Evolutionary conservation across 2,113 vertebrate species (phyloP).

Genomic region (Misgurnus anguillicaudatus): DNA sequence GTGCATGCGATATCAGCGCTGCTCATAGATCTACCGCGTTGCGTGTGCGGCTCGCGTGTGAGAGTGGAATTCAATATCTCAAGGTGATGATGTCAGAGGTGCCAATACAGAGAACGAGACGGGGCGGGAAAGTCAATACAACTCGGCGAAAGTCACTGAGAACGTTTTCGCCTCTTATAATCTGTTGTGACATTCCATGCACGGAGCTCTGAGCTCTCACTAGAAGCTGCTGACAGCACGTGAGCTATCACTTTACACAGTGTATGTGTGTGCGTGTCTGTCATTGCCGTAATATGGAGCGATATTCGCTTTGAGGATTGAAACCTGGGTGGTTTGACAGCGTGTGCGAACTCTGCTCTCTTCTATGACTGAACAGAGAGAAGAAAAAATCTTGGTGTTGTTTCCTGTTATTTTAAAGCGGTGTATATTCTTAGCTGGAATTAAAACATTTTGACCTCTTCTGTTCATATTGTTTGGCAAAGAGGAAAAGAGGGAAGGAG

Average conservation of each 20-base stretch:
- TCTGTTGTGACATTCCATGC: slow-evolving; percentile 69
- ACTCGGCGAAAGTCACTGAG: slow-evolving; percentile 64
- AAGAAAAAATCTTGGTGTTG: background rate
- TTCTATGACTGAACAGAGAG: background rate
- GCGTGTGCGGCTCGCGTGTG: slow-evolving; percentile 64
- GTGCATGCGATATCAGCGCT: slow-evolving; percentile 56
- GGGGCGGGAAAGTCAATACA: slow-evolving; percentile 70
- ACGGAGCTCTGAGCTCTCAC: slow-evolving; percentile 57
- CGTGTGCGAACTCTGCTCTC: slow-evolving; percentile 34
- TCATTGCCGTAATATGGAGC: slow-evolving; percentile 55
- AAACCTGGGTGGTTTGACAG: slow-evolving; percentile 41
- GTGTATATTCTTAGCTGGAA: background rate
- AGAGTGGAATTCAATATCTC: slow-evolving; percentile 78
- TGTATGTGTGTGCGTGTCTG: slow-evolving; percentile 58
- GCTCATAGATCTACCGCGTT: slow-evolving; percentile 62
- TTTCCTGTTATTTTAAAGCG: background rate
- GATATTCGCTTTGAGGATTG: slow-evolving; percentile 40
- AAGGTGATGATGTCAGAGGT: slow-evolving; percentile 78
- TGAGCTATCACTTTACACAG: slow-evolving; percentile 55
- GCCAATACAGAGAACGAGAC: slow-evolving; percentile 70
- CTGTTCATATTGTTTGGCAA: too few relatives aligned
- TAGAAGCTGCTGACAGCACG: slow-evolving; percentile 66
- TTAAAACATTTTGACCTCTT: background rate
- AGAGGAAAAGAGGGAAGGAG: too few relatives aligned
- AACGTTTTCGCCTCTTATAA: slow-evolving; percentile 70